Conservation (phyloP, 2,113 vertebrate species). For the Aldabrachelys gigantea region DNA sequence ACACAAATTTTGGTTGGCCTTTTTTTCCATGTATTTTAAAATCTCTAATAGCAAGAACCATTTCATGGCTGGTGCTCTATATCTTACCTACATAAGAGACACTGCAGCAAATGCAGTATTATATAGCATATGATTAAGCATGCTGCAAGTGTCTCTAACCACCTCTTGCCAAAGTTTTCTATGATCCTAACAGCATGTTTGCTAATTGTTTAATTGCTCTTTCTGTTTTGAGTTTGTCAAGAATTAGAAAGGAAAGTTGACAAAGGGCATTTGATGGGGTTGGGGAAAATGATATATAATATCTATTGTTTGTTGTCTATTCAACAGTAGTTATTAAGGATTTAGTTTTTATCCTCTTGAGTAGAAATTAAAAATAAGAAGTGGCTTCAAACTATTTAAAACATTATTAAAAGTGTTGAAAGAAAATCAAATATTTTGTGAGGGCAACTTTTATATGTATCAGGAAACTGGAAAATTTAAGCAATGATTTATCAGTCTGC, state of each 20-base stretch:
- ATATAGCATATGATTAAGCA: neutral
- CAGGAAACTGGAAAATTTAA: conserved; percentile 29
- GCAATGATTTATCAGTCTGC: neutral
- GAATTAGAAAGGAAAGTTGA: neutral
- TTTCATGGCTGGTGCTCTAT: neutral
- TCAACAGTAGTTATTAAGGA: neutral
- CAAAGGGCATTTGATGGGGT: neutral
- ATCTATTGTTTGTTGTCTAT: neutral
- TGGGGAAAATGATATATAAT: neutral
- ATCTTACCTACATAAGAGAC: neutral
- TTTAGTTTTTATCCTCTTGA: neutral
- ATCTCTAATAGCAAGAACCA: neutral
- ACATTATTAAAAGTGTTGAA: neutral
- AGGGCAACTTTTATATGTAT: neutral
- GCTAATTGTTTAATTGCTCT: neutral
- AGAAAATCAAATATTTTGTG: neutral
- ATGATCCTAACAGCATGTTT: neutral
- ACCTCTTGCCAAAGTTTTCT: neutral
- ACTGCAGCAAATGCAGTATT: neutral
- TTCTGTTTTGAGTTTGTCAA: neutral
- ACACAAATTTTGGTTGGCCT: neutral
- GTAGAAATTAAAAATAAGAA: neutral
- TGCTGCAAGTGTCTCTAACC: neutral
- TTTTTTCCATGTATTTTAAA: neutral
- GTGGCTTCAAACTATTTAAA: neutral